A percentile compares a stretch with the other conserved stretches of the same genome.
Evolutionary conservation across 2,113 vertebrate genomes (phyloP).

Genomic region (Rhinopomastus cyanomelas): DNA sequence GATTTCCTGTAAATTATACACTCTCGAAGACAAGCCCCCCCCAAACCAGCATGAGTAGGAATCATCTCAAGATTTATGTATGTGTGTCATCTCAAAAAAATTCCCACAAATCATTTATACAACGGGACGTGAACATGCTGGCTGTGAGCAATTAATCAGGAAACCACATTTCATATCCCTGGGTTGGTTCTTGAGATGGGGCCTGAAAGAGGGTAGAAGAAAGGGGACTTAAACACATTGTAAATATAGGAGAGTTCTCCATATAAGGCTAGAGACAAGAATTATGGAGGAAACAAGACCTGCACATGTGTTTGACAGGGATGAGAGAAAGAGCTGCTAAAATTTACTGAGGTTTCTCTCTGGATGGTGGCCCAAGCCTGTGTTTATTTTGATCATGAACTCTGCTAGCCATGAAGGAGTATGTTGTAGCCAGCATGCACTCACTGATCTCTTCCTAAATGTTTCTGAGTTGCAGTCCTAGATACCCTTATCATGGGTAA

Average conservation of each 20-base stretch:
- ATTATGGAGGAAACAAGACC: not conserved
- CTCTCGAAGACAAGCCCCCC: not conserved
- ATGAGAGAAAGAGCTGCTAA: not conserved
- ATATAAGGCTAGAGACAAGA: not conserved
- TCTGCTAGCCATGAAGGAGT: not conserved
- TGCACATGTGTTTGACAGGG: not conserved
- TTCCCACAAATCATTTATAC: not conserved
- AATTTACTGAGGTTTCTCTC: not conserved
- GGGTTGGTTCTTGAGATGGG: not conserved
- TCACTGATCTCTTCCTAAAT: not conserved
- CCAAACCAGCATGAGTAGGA: not conserved
- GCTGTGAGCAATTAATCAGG: conserved; percentile 3
- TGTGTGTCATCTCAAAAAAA: not conserved
- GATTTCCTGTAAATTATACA: conserved; percentile 40
- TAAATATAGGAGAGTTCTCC: not conserved
- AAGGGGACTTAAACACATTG: not conserved
- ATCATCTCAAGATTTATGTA: conserved; percentile 21
- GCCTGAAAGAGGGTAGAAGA: not conserved
- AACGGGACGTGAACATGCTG: not conserved
- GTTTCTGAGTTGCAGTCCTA: not conserved
- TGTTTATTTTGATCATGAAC: not conserved
- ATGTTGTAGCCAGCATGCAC: accelerated
- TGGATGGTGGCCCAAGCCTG: accelerated
- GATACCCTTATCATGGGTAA: not conserved
- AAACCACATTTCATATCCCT: not conserved